Evolutionary conservation across 2,888 invertebrate genomes (phyloP).

Genomic region (Apotomis turbidana): DNA sequence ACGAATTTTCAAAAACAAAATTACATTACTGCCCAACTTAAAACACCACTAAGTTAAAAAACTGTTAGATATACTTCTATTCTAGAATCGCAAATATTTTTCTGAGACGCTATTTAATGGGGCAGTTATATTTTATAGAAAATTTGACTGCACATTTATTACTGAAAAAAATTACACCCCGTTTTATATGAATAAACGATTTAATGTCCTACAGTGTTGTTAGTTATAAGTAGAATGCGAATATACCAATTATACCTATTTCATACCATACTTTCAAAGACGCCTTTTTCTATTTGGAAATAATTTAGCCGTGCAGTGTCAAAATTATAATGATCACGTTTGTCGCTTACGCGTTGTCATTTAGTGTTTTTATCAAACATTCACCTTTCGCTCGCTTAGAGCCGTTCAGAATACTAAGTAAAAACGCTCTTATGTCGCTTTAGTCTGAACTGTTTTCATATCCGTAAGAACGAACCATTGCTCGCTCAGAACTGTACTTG

Average conservation of each 20-base stretch:
- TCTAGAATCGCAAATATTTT: conserved; percentile 12
- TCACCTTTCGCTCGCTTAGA: too few relatives aligned
- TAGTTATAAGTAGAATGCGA: background rate
- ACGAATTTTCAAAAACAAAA: conserved; percentile 55
- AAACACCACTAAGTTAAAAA: background rate
- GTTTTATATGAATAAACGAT: background rate
- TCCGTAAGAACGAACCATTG: too few relatives aligned
- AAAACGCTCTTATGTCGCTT: too few relatives aligned
- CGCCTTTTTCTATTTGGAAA: too few relatives aligned
- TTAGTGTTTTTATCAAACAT: too few relatives aligned
- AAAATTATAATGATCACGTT: too few relatives aligned
- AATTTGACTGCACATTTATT: conserved; percentile 67
- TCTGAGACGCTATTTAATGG: background rate
- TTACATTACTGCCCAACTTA: background rate
- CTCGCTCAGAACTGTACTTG: too few relatives aligned
- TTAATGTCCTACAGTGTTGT: conserved; percentile 3
- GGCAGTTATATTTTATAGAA: conserved; percentile 45
- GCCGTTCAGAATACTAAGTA: too few relatives aligned
- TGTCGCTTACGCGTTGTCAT: too few relatives aligned
- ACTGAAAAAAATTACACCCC: conserved; percentile 32
- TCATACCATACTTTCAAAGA: background rate
- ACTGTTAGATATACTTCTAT: conserved; percentile 1
- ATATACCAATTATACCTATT: conserved; percentile 1
- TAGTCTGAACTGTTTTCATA: too few relatives aligned
- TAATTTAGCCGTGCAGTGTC: too few relatives aligned